phyloP scores from a whole-genome alignment of 2,797 vertebrate genomes.

The Scolopax rusticola region DNA sequence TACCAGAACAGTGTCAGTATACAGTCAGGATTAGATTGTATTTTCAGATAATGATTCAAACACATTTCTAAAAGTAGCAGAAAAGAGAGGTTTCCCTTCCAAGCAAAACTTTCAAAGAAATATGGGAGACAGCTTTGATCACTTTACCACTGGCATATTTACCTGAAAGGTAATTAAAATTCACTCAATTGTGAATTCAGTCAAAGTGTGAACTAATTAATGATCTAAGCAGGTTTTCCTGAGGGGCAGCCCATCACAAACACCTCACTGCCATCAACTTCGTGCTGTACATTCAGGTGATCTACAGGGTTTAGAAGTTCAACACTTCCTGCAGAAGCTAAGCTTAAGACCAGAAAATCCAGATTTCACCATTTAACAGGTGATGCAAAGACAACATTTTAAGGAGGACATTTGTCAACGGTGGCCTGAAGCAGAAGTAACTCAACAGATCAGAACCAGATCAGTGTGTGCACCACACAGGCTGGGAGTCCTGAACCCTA shows the following conservation, averaged over 20 bases:
- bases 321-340: not conserved
- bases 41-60: not conserved
- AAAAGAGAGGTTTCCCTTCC: not conserved
- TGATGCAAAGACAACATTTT: accelerated
- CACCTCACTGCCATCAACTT: not conserved
- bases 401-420: not conserved
- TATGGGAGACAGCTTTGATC: not conserved
- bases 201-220: slow-evolving; percentile 35
- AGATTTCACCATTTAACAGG: not conserved
- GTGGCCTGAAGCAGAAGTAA: not conserved
- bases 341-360: not conserved
- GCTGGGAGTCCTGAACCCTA: not conserved
- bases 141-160: not conserved
- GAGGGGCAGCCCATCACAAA: slow-evolving; percentile 13
- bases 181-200: slow-evolving; percentile 18
- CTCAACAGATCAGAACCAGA: not conserved
- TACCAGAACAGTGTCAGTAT: not conserved
- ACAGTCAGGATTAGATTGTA: not conserved
- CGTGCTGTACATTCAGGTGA: not conserved
- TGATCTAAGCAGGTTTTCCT: slow-evolving; percentile 1
- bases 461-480: accelerated
- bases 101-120: not conserved
- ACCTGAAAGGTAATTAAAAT: slow-evolving; percentile 64
- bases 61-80: not conserved
- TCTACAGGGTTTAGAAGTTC: not conserved